phyloP scores from a whole-genome alignment of 1,140 invertebrate genomes.

The Mesaphorura yosii region DNA sequence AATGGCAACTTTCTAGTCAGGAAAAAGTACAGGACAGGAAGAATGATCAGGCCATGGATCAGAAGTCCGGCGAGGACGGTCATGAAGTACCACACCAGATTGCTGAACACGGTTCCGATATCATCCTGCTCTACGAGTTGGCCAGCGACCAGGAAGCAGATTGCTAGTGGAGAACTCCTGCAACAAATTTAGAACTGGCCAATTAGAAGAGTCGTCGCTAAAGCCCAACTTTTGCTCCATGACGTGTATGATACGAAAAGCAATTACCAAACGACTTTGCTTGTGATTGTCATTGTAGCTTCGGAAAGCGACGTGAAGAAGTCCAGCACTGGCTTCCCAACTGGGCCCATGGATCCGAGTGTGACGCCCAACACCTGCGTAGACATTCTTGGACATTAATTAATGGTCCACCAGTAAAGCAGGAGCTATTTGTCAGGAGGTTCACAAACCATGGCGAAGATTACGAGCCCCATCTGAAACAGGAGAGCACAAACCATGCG shows the following conservation, averaged over 20 bases:
- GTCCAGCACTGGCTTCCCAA: slow-evolving; percentile 13
- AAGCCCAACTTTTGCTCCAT: background rate
- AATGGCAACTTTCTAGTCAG: slow-evolving; percentile 38
- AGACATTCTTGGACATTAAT: too few species aligned
- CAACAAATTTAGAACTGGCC: background rate
- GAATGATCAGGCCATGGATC: slow-evolving; percentile 38
- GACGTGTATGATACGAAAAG: too few species aligned
- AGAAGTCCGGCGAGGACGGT: slow-evolving; percentile 39
- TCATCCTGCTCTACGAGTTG: slow-evolving; percentile 43
- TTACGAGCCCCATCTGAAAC: slow-evolving; percentile 17
- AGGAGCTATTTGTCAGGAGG: too few species aligned
- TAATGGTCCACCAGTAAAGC: too few species aligned
- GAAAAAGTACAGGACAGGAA: slow-evolving; percentile 38
- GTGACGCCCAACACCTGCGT: slow-evolving; percentile 10
- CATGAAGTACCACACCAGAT: slow-evolving; percentile 43
- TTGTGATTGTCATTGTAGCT: slow-evolving; percentile 14
- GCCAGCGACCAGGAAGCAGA: slow-evolving; percentile 44
- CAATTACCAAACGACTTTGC: slow-evolving; percentile 15
- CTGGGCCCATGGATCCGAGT: slow-evolving; percentile 5
- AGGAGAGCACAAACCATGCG: too few species aligned
- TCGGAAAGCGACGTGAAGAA: slow-evolving; percentile 12
- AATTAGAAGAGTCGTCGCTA: background rate
- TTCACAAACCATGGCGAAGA: slow-evolving; percentile 14
- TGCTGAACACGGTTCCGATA: slow-evolving; percentile 25
- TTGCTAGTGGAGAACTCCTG: slow-evolving; percentile 48